Percentiles rank a stretch among this genome's conserved stretches.
Evolutionary conservation across 2,797 vertebrate species (phyloP).

Genomic region (Bradypodion ventrale): DNA sequence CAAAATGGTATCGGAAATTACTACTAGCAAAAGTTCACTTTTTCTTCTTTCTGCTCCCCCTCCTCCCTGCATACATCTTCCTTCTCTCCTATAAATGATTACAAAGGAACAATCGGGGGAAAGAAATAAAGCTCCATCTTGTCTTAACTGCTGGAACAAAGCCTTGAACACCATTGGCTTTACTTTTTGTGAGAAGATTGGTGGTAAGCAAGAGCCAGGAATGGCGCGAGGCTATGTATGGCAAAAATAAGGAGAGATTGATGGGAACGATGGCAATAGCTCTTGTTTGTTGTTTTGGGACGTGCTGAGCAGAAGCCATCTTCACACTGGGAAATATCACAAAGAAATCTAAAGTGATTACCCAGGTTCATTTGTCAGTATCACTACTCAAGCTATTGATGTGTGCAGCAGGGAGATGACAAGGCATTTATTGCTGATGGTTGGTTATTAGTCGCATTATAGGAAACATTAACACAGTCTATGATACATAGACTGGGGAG

Average conservation of each 20-base stretch:
- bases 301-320: slow-evolving; percentile 80
- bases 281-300: slow-evolving; percentile 79
- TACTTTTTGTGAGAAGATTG: slow-evolving; percentile 29
- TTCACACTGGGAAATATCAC: slow-evolving; percentile 83
- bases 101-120: slow-evolving; percentile 51
- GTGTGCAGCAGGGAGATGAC: slow-evolving; percentile 77
- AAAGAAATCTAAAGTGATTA: slow-evolving; percentile 82
- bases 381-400: slow-evolving; percentile 75
- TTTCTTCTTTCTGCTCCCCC: not conserved
- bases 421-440: slow-evolving; percentile 81
- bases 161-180: slow-evolving; percentile 16
- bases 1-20: slow-evolving; percentile 59
- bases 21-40: slow-evolving; percentile 59
- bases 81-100: slow-evolving; percentile 43
- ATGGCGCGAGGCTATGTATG: slow-evolving; percentile 53
- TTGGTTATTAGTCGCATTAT: slow-evolving; percentile 81
- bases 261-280: slow-evolving; percentile 69
- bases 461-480: slow-evolving; percentile 79
- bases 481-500: slow-evolving; percentile 76
- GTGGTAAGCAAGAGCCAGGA: slow-evolving; percentile 30
- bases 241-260: slow-evolving; percentile 79
- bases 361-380: slow-evolving; percentile 80
- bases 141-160: slow-evolving; percentile 29
- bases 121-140: slow-evolving; percentile 50
- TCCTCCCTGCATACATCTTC: not conserved